Evolutionary conservation across 1,140 invertebrate species (phyloP).

Genomic region (Pomacea maculata): DNA sequence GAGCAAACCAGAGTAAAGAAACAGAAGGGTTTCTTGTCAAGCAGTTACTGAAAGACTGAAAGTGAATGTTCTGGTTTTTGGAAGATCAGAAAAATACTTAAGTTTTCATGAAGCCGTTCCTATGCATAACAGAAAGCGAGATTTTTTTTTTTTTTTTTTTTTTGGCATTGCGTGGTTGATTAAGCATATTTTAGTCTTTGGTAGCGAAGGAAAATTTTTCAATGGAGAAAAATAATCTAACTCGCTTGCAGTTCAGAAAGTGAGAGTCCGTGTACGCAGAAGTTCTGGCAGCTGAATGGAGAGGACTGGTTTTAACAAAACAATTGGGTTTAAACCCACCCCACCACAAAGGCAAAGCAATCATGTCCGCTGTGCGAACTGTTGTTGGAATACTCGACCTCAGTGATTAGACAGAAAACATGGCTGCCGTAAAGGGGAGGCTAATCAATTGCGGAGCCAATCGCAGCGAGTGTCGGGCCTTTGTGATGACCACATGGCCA

Average conservation of each 20-base stretch:
- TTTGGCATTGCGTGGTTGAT: background rate
- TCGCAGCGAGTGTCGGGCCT: background rate
- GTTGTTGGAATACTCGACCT: background rate
- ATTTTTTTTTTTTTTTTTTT: too few relatives aligned
- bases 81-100: too few relatives aligned
- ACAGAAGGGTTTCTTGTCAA: too few relatives aligned
- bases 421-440: background rate
- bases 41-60: too few relatives aligned
- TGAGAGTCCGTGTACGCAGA: too few relatives aligned
- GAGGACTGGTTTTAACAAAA: background rate
- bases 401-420: background rate
- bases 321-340: background rate
- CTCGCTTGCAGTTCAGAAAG: too few relatives aligned
- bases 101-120: too few relatives aligned
- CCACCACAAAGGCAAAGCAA: background rate
- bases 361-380: background rate
- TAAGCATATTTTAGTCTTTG: background rate
- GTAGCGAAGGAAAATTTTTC: background rate
- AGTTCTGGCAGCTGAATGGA: too few relatives aligned
- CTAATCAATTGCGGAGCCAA: background rate
- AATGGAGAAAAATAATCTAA: too few relatives aligned
- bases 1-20: too few relatives aligned
- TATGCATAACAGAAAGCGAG: too few relatives aligned
- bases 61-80: too few relatives aligned
- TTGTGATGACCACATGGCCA: background rate